Evolutionary conservation across 2,797 vertebrate genomes (phyloP).

Genomic region (Protosalanx chinensis): DNA sequence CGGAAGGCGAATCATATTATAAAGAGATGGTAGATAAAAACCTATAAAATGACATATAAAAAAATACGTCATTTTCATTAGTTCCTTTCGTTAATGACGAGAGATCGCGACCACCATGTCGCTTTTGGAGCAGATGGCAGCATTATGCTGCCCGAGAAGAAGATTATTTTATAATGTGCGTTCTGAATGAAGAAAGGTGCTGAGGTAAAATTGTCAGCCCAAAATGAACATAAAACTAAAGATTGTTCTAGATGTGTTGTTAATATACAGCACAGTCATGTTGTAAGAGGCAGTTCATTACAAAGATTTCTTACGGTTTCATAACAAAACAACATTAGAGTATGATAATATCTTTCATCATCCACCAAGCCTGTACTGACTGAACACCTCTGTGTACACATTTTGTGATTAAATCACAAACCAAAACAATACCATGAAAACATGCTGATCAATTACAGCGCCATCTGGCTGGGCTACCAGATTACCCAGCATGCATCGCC

Average conservation of each 20-base stretch:
- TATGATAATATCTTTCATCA: too few relatives aligned
- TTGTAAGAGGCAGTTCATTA: background rate
- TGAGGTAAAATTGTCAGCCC: background rate
- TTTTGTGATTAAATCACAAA: background rate
- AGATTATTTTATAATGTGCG: background rate
- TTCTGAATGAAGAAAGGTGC: background rate
- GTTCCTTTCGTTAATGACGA: constrained; percentile 1
- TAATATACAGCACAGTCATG: background rate
- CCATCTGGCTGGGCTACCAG: background rate
- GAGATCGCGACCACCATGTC: background rate
- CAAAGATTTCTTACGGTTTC: too few relatives aligned
- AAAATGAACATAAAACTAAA: constrained; percentile 1
- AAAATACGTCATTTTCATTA: background rate
- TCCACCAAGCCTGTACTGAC: background rate
- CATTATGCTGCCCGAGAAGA: background rate
- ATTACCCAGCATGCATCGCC: background rate
- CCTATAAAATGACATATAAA: background rate
- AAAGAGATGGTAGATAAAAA: background rate
- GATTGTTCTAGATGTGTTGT: background rate
- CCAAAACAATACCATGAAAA: background rate
- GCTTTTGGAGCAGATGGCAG: background rate
- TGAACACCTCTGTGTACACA: background rate
- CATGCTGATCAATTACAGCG: background rate
- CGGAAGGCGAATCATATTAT: background rate
- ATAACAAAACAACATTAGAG: too few relatives aligned